Evolutionary conservation across 2,888 invertebrate species (phyloP).

Genomic region (Agapostemon virescens): DNA sequence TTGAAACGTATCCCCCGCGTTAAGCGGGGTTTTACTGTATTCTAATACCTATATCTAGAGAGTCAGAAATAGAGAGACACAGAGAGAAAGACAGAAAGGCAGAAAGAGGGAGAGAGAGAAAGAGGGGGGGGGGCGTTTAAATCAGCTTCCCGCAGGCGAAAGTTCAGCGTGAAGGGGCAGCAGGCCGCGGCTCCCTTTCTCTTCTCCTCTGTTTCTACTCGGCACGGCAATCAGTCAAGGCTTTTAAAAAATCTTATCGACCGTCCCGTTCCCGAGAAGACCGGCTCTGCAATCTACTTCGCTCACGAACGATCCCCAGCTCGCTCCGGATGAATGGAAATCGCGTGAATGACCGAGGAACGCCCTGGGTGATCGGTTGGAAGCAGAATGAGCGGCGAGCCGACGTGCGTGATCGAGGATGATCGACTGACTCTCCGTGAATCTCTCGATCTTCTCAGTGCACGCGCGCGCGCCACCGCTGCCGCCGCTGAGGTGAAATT

Average conservation of each 20-base stretch:
- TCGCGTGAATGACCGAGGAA: slow-evolving; percentile 71
- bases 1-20: no score
- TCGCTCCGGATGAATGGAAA: slow-evolving; percentile 65
- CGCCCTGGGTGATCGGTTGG: slow-evolving; percentile 52
- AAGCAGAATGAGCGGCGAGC: slow-evolving; percentile 57
- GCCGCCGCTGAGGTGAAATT: slow-evolving; percentile 48
- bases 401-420: slow-evolving; percentile 63
- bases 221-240: slow-evolving; percentile 2
- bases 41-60: no score
- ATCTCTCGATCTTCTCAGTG: slow-evolving; percentile 45
- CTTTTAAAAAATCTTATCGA: slow-evolving; percentile 17
- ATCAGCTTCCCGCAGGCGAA: background rate
- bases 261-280: slow-evolving; percentile 3
- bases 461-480: slow-evolving; percentile 8
- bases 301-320: slow-evolving; percentile 20
- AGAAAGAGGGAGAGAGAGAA: background rate
- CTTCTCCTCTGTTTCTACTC: slow-evolving; percentile 4
- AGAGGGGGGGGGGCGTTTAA: background rate
- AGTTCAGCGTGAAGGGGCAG: slow-evolving; percentile 11
- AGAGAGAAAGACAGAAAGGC: no score
- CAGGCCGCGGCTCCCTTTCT: background rate
- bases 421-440: slow-evolving; percentile 57
- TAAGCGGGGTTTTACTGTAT: no score
- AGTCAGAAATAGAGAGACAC: background rate
- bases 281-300: slow-evolving; percentile 6